These are phyloP conservation scores for Gorsachius goisagi DNA, from an alignment of 2,113 vertebrate genomes.

Conservation along the genomic window DNA sequence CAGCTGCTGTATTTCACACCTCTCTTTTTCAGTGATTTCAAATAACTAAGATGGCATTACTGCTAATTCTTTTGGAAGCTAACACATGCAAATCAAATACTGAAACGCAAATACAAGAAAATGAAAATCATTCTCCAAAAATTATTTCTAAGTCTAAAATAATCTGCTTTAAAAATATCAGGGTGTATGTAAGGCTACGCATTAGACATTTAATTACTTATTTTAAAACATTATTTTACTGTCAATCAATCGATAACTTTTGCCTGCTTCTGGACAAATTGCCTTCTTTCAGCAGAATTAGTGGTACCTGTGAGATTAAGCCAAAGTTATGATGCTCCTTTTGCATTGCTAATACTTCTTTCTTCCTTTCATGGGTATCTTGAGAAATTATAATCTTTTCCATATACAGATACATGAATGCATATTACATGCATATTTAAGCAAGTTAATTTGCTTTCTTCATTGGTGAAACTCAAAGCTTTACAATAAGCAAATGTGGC, in stretches of 20 bases:
- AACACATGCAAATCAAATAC: background rate
- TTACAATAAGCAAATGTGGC: background rate
- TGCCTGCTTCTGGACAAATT: background rate
- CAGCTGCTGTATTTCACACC: background rate
- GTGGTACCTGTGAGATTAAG: background rate
- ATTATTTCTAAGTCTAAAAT: background rate
- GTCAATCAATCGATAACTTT: background rate
- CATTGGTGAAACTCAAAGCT: background rate
- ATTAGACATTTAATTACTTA: background rate
- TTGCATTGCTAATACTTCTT: background rate
- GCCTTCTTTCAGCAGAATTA: background rate
- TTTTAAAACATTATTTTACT: background rate
- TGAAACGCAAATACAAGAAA: background rate
- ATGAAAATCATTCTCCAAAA: background rate
- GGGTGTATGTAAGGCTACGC: background rate
- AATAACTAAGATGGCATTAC: accelerated
- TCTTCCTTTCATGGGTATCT: background rate
- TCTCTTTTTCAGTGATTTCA: background rate
- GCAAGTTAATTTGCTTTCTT: background rate
- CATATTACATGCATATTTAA: background rate
- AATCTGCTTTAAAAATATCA: background rate
- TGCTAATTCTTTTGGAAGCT: background rate
- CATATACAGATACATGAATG: background rate
- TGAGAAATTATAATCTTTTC: background rate
- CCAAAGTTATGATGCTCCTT: background rate